Conservation (phyloP, 2,797 vertebrate species). For the Graptemys geographica region DNA sequence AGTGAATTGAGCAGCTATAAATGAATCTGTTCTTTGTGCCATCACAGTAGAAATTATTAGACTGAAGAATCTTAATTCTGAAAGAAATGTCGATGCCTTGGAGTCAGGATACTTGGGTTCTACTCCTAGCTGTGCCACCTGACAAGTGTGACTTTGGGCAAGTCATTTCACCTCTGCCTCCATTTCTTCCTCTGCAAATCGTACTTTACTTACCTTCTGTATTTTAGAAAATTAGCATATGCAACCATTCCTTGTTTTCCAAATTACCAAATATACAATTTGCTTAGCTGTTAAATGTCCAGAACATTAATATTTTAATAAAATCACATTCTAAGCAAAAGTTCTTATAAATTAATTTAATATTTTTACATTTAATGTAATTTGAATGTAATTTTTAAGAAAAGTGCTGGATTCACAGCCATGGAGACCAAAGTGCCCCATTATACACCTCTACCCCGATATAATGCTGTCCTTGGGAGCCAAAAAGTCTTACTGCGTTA, state of each 20-base stretch:
- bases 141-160: not conserved
- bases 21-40: no score
- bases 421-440: not conserved
- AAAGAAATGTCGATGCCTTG: not conserved
- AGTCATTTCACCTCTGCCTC: not conserved
- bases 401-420: not conserved
- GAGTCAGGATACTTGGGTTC: not conserved
- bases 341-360: fast-evolving
- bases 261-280: not conserved
- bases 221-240: not conserved
- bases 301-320: not conserved
- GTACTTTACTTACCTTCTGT: not conserved
- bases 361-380: not conserved
- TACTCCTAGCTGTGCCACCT: not conserved
- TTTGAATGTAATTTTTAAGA: not conserved
- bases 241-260: no score
- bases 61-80: not conserved
- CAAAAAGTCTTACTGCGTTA: no score
- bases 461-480: no score
- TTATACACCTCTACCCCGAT: not conserved
- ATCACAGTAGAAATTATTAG: not conserved
- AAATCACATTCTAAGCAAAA: not conserved
- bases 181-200: not conserved
- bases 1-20: fast-evolving
- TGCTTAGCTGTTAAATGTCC: not conserved